Conservation (phyloP, 2,888 invertebrate species). For the Cosmia pyralina region DNA sequence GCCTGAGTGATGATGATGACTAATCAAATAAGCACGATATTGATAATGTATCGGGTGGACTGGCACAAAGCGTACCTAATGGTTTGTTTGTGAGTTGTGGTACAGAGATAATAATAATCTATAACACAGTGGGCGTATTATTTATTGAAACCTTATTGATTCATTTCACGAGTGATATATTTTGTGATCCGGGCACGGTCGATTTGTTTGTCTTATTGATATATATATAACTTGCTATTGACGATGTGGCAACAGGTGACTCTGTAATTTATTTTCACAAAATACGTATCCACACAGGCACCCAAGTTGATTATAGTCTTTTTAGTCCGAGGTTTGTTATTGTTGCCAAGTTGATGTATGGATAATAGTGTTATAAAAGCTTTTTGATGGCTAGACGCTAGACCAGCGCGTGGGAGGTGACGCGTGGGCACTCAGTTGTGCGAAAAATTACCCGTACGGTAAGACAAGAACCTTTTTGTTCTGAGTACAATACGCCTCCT, state of each 20-base stretch:
- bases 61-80: conserved; percentile 35
- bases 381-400: conserved; percentile 49
- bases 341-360: conserved; percentile 48
- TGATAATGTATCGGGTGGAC: conserved; percentile 44
- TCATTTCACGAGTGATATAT: conserved; percentile 12
- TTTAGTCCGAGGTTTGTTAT: conserved; percentile 32
- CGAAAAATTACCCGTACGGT: conserved; percentile 63
- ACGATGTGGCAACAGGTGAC: conserved; percentile 12
- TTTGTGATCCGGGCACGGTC: neutral
- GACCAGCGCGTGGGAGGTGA: conserved; percentile 49
- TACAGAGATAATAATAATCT: conserved; percentile 27
- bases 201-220: conserved; percentile 15
- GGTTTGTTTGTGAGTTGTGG: conserved; percentile 40
- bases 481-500: conserved; percentile 49
- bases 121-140: conserved; percentile 31
- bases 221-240: conserved; percentile 2
- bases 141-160: conserved; percentile 32
- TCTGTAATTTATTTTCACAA: neutral
- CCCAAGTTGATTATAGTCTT: conserved; percentile 22
- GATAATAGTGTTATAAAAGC: conserved; percentile 52
- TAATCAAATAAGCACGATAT: conserved; percentile 42
- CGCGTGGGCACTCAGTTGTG: conserved; percentile 61
- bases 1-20: conserved; percentile 33
- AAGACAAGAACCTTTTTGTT: conserved; percentile 54
- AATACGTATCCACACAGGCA: neutral